Evolutionary conservation across 2,797 vertebrate species (phyloP), one percentile per base, ranked within the genome.

Genomic region (Novumbra hubbsi): DNA sequence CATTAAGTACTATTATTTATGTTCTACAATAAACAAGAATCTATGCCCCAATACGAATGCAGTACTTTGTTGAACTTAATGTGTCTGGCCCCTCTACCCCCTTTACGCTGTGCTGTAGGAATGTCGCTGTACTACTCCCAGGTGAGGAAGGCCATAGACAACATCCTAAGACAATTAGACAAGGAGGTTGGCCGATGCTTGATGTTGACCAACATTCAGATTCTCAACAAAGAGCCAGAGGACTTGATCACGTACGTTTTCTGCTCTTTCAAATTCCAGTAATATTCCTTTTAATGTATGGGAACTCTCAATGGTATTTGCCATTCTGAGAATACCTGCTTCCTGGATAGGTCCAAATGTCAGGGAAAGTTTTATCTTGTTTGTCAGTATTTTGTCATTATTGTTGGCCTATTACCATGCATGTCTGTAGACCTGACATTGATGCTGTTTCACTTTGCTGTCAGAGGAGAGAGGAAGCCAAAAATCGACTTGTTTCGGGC

Each of bases 401-500:
- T 63, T 21, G n/a, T 19, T 9, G 55, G 55, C 5, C 16, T 32
- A 32, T 30, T 65, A 65, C 63, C 19, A 6, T 6, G 62, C 62
- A 30, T 32, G 30, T 67, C 1, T 73, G 32, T 77, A 73, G 1
- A 48, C 4, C 8, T 66, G 24, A 63, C 8, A 3, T 49, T 19
- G 15, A 14, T 50, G 15, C 30, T 38, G 21, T 71, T 1, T 74
- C 52, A 78, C 5, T 30, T 75, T 82, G 63, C 7, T 76, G 24
- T 28, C 84, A 99, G 98, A 2, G 98, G 97, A 76, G 98, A 99
- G 87, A 95, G 98, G 88, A 99, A 99, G 86, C 96, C 98, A 14
- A 99, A 99, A 93, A 99, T 99, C 0, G 98, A 99, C 83, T 92
- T 99, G 74, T 99, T 99, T 88, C 94, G 97, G 86, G 99, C 98